Evolutionary conservation across 2,797 vertebrate genomes (phyloP).

Genomic region (Smutsia gigantea): DNA sequence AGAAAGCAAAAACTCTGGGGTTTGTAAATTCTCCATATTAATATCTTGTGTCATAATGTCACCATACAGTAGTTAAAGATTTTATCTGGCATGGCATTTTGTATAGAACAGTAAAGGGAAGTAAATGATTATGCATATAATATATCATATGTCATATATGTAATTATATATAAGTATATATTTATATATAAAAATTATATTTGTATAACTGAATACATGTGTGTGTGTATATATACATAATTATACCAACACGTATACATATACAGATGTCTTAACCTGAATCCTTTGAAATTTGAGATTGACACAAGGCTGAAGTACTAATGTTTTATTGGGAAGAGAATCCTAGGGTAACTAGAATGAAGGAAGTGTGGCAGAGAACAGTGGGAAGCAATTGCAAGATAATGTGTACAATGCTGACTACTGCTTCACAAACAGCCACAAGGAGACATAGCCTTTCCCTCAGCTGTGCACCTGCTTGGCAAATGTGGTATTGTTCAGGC

Average conservation of each 20-base stretch:
- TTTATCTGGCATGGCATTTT: not conserved
- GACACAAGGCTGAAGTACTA: not conserved
- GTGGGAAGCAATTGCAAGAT: not conserved
- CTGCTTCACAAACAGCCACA: not conserved
- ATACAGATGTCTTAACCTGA: not conserved
- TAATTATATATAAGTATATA: not conserved
- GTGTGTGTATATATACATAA: not conserved
- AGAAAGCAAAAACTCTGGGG: not conserved
- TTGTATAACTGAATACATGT: not conserved
- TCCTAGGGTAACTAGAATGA: not conserved
- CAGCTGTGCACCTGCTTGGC: not conserved
- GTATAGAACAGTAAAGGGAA: not conserved
- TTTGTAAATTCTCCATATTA: not conserved
- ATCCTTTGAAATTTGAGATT: not conserved
- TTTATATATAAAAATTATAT: not conserved
- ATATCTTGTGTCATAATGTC: not conserved
- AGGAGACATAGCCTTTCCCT: not conserved
- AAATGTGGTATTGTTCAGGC: not conserved
- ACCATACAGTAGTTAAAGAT: not conserved
- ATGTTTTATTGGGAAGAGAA: not conserved
- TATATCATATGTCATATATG: not conserved
- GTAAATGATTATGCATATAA: not conserved
- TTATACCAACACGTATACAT: not conserved
- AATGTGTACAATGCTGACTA: not conserved
- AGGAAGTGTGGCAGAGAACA: not conserved